phyloP scores from a whole-genome alignment of 2,888 invertebrate species.

The Phengaris alcon region DNA sequence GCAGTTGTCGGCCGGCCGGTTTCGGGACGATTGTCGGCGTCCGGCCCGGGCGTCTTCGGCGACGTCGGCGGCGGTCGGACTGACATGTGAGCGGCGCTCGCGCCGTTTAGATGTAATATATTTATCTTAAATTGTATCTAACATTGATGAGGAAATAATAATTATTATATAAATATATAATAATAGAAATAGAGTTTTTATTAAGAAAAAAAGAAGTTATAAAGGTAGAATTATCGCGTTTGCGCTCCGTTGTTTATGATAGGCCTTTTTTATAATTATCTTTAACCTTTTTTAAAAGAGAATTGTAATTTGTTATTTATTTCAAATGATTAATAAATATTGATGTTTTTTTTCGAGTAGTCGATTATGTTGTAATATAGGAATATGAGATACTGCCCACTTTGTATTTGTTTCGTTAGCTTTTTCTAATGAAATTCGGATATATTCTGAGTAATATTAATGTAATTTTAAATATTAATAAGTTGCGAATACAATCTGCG shows the following conservation, averaged over 20 bases:
- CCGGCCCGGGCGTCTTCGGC: constrained; percentile 25
- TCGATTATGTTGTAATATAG: constrained; percentile 73
- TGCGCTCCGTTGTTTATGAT: constrained; percentile 61
- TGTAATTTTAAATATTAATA: constrained; percentile 52
- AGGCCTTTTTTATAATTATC: constrained; percentile 69
- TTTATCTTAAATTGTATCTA: constrained; percentile 74
- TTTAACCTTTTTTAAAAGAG: constrained; percentile 70
- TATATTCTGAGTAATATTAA: constrained; percentile 40
- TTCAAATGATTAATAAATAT: constrained; percentile 78
- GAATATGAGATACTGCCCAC: constrained; percentile 74
- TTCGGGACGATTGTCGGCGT: neutral
- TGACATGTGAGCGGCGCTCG: constrained; percentile 26
- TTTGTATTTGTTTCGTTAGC: constrained; percentile 57
- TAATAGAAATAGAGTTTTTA: constrained; percentile 78
- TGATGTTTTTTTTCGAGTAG: constrained; percentile 72
- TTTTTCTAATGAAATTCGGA: constrained; percentile 44
- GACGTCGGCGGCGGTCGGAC: constrained; percentile 38
- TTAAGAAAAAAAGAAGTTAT: constrained; percentile 75
- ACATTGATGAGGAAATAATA: constrained; percentile 75
- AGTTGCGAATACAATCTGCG: constrained; percentile 49
- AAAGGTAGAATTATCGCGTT: constrained; percentile 70
- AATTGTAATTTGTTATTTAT: constrained; percentile 78
- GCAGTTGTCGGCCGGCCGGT: neutral
- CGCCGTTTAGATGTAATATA: constrained; percentile 54
- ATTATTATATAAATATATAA: constrained; percentile 76